Conservation (phyloP, 2,113 vertebrate species). For the Callaeas wilsoni region DNA sequence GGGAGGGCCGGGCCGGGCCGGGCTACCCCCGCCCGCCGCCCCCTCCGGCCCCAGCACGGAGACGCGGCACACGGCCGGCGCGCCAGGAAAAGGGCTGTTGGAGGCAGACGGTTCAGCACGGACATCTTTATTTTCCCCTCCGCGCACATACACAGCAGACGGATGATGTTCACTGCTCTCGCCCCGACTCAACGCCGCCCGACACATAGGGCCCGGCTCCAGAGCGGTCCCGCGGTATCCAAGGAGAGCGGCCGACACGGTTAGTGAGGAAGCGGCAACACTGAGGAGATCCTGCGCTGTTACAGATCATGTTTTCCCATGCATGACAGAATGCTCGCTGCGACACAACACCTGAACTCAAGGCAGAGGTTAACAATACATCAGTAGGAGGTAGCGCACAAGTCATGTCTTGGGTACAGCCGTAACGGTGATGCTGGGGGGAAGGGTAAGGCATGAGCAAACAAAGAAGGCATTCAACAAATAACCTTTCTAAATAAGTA, state of each 20-base stretch:
- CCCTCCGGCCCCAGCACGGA: neutral
- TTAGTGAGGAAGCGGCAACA: neutral
- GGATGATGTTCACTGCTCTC: neutral
- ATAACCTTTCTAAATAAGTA: neutral
- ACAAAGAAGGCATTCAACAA: neutral
- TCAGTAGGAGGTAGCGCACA: neutral
- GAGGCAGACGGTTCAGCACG: neutral
- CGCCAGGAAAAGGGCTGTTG: neutral
- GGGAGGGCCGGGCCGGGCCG: neutral
- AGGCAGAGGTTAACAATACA: neutral
- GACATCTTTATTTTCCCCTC: neutral
- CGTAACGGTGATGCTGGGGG: neutral
- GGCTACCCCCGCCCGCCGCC: neutral
- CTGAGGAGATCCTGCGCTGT: neutral
- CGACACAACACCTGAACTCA: neutral
- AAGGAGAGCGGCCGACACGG: accelerated
- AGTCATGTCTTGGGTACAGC: neutral
- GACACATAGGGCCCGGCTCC: neutral
- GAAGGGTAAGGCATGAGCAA: neutral
- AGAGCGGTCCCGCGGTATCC: neutral
- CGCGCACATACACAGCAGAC: neutral
- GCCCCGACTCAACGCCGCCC: neutral
- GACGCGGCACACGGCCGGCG: neutral
- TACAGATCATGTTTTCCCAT: neutral
- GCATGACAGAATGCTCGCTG: neutral